Evolutionary conservation across 2,797 vertebrate species (phyloP).

Genomic region (Apogon hyalosoma): DNA sequence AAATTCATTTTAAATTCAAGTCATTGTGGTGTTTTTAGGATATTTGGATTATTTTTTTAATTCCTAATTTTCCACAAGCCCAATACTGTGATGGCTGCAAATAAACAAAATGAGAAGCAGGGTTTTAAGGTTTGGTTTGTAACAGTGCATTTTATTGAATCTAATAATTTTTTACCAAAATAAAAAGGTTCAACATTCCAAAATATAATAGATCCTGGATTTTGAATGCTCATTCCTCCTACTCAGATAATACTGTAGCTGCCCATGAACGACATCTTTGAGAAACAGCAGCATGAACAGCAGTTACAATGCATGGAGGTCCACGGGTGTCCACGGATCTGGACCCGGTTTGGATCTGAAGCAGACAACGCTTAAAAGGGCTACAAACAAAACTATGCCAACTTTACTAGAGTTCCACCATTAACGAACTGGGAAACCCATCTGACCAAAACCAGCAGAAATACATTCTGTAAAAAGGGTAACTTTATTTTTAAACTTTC

Average conservation of each 20-base stretch:
- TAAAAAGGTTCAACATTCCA: conserved; percentile 86
- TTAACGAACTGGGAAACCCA: conserved; percentile 24
- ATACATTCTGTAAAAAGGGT: conserved; percentile 75
- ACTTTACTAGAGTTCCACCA: conserved; percentile 56
- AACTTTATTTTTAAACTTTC: conserved; percentile 50
- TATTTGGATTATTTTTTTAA: conserved; percentile 6
- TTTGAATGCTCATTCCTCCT: conserved; percentile 67
- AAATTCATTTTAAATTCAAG: conserved; percentile 66
- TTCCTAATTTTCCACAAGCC: not conserved
- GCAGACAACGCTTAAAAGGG: conserved; percentile 51
- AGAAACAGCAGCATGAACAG: conserved; percentile 77
- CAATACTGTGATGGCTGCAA: not conserved
- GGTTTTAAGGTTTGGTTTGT: conserved; percentile 71
- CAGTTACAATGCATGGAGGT: conserved; percentile 59
- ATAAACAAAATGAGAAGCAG: conserved; percentile 44
- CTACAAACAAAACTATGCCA: conserved; percentile 43
- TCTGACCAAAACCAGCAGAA: conserved; percentile 60
- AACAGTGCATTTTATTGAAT: conserved; percentile 86
- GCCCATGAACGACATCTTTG: conserved; percentile 82
- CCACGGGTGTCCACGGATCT: conserved; percentile 23
- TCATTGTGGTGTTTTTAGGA: conserved; percentile 2
- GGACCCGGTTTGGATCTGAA: conserved; percentile 38
- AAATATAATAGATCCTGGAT: conserved; percentile 84
- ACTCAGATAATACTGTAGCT: conserved; percentile 73
- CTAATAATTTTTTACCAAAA: conserved; percentile 86